These are phyloP conservation scores for Saccostrea cuccullata DNA, from an alignment of 1,140 invertebrate species.

Conservation along the genomic window DNA sequence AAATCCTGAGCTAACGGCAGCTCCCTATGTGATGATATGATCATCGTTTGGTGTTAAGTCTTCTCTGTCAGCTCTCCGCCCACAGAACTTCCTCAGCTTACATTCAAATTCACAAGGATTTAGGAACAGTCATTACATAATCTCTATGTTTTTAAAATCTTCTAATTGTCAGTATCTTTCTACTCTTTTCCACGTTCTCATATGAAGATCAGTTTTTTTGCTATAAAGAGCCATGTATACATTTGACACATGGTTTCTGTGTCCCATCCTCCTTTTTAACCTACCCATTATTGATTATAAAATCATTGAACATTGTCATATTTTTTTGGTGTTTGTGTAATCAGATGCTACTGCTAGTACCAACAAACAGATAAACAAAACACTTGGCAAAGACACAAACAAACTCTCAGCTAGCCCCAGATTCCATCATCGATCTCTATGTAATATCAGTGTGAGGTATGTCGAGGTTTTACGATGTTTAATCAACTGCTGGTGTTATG, in stretches of 20 bases:
- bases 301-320: neutral
- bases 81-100: neutral
- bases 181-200: too few species aligned
- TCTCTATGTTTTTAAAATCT: too few species aligned
- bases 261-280: too few species aligned
- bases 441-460: constrained; percentile 10
- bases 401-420: neutral
- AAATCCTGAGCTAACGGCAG: neutral
- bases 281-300: too few species aligned
- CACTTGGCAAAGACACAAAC: neutral
- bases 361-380: constrained; percentile 33
- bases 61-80: constrained; percentile 4
- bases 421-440: neutral
- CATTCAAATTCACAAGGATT: too few species aligned
- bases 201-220: too few species aligned
- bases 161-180: too few species aligned
- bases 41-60: constrained; percentile 18
- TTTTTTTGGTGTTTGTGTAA: neutral
- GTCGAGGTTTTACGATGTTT: neutral
- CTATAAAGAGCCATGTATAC: too few species aligned
- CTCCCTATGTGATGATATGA: neutral
- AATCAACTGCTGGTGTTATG: neutral
- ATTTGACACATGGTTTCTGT: too few species aligned
- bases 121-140: too few species aligned
- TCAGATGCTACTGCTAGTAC: neutral